Evolutionary conservation across 2,888 invertebrate species (phyloP), one percentile per base, ranked within the genome.

Genomic region (Archips xylosteana): DNA sequence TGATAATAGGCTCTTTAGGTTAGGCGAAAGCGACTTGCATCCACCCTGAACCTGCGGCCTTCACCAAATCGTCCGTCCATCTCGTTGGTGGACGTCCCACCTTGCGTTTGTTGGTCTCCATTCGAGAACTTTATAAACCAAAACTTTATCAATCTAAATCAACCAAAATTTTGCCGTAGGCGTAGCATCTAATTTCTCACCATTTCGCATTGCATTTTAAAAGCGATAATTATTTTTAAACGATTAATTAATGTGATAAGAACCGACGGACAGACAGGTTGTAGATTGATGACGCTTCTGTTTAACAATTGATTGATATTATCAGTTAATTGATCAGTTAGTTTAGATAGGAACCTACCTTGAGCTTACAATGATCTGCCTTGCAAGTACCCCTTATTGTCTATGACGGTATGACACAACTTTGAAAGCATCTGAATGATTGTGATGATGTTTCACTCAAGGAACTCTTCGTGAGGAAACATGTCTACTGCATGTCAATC

Each of bases 261-360:
- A n/a, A 51, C 61, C 13, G 49, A 42, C 36, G 13, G 71, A 68
- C 67, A 63, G 68, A 64, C 73, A 59, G 36, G 39, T 51, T 34
- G 49, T 57, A 59, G 68, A 73, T 59, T 59, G 66, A 71, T 51
- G 73, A 73, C 63, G 66, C 61, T 62, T 64, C 57, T 66, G 62
- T 67, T 72, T 23, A 73, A 73, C 73, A 73, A 73, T 73, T 73
- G 73, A 73, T 73, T 73, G 73, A 73, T 63, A 49, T 57, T 63
- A 73, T 73, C 73, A 15, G 57, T 72, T 61, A 72, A 72, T 73
- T 69, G 68, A 73, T 73, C 68, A 39, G 72, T 62, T 61, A 45
- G 54, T 51, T 66, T 65, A 51, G 49, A 68, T 59, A 59, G 62
- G 42, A 51, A 49, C 45, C 15, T 64, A 13, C 71, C 71, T 68